Conservation (phyloP, 2,888 invertebrate genomes). For the Leptarthrus brevirostris region DNA sequence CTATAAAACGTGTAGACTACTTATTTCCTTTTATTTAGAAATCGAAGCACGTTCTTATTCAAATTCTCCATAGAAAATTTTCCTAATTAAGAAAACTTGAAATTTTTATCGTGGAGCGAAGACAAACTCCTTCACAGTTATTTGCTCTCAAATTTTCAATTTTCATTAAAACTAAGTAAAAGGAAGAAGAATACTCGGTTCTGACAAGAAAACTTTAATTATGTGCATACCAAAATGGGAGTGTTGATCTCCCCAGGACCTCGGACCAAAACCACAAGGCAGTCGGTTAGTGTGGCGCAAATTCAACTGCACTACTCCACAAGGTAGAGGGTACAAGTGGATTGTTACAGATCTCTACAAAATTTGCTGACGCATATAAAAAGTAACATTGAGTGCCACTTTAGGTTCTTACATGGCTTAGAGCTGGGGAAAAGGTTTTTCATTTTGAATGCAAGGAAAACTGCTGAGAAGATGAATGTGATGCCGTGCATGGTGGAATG, state of each 20-base stretch:
- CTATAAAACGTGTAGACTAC: too few species aligned
- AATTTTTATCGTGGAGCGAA: constrained; percentile 1
- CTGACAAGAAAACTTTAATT: constrained; percentile 40
- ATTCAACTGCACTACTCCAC: constrained; percentile 7
- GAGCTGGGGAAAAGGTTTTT: constrained; percentile 5
- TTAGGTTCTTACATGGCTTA: constrained; percentile 10
- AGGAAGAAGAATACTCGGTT: constrained; percentile 4
- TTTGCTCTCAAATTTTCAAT: constrained; percentile 41
- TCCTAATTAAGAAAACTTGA: constrained; percentile 38
- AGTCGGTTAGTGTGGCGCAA: constrained; percentile 25
- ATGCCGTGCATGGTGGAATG: neutral
- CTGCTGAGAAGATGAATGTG: constrained; percentile 24
- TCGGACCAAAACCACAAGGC: neutral
- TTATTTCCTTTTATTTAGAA: too few species aligned
- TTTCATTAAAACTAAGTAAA: constrained; percentile 28
- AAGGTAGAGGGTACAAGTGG: constrained; percentile 28
- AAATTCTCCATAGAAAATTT: constrained; percentile 28
- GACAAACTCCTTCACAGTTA: constrained; percentile 22
- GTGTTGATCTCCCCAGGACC: neutral
- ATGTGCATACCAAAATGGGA: constrained; percentile 31
- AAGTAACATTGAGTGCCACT: constrained; percentile 45
- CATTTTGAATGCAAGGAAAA: constrained; percentile 17
- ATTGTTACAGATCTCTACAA: constrained; percentile 39
- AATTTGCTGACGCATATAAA: constrained; percentile 46
- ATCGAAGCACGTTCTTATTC: constrained; percentile 23